Evolutionary conservation across 2,888 invertebrate species (phyloP).

Genomic region (Platycheirus rosarum): DNA sequence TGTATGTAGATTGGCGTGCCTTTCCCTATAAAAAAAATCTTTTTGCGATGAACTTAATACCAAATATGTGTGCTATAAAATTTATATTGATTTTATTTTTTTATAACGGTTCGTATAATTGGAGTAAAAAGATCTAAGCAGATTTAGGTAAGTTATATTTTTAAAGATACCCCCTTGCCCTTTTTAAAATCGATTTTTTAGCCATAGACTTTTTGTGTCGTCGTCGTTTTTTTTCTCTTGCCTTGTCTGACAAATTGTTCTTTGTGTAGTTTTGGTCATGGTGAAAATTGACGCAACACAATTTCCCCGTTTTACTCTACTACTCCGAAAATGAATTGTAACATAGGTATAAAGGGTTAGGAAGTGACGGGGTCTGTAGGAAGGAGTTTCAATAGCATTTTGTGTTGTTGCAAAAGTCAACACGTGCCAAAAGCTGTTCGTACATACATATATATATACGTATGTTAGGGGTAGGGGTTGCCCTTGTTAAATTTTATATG

Average conservation of each 20-base stretch:
- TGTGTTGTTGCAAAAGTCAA: constrained; percentile 26
- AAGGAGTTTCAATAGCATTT: constrained; percentile 4
- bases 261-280: constrained; percentile 62
- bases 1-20: not conserved
- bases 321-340: constrained; percentile 45
- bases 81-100: constrained; percentile 83
- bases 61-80: constrained; percentile 81
- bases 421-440: constrained; percentile 60
- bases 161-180: not conserved
- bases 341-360: not conserved
- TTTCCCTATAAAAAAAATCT: constrained; percentile 10
- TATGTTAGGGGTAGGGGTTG: not conserved
- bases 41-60: constrained; percentile 76
- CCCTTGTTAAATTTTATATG: constrained; percentile 3
- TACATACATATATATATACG: too few species aligned
- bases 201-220: constrained; percentile 25
- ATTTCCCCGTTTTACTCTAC: constrained; percentile 37
- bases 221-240: not conserved
- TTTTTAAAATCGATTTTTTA: constrained; percentile 44
- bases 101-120: constrained; percentile 83
- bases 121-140: constrained; percentile 81
- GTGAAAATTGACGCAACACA: constrained; percentile 54
- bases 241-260: constrained; percentile 47
- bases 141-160: constrained; percentile 38
- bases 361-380: not conserved